phyloP scores from a whole-genome alignment of 2,113 vertebrate genomes.

The Cranoglanis bouderius region DNA sequence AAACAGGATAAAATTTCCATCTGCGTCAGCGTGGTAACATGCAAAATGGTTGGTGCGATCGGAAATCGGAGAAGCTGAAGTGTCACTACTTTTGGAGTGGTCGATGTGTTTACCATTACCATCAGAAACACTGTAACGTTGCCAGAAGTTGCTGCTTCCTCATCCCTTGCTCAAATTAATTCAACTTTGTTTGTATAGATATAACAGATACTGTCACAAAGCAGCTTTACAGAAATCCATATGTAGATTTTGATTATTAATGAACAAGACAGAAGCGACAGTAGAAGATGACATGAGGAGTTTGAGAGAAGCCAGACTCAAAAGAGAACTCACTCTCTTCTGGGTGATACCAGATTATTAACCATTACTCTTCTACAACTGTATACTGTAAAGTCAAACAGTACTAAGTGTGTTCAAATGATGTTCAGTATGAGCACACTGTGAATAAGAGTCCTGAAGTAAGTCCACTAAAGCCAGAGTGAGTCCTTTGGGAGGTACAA shows the following conservation, averaged over 20 bases:
- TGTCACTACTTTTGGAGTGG: not conserved
- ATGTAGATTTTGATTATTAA: not conserved
- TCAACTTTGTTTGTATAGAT: not conserved
- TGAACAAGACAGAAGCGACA: not conserved
- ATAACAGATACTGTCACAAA: not conserved
- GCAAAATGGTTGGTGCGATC: constrained; percentile 38
- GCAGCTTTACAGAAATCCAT: not conserved
- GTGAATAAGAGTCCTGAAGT: not conserved
- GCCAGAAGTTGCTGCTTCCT: not conserved
- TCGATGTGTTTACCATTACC: not conserved
- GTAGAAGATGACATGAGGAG: not conserved
- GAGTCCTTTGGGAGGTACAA: not conserved
- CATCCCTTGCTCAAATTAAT: too few species aligned
- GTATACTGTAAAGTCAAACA: not conserved
- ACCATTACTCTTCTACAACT: not conserved
- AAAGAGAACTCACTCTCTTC: not conserved
- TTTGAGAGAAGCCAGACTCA: not conserved
- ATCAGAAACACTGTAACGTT: not conserved
- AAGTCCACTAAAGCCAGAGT: not conserved
- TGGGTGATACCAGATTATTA: not conserved
- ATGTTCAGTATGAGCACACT: not conserved
- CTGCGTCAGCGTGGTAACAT: constrained; percentile 57
- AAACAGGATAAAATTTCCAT: constrained; percentile 58
- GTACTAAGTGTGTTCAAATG: not conserved
- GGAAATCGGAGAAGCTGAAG: constrained; percentile 15